Conservation (phyloP, 2,113 vertebrate genomes). For the Chionomys nivalis region DNA sequence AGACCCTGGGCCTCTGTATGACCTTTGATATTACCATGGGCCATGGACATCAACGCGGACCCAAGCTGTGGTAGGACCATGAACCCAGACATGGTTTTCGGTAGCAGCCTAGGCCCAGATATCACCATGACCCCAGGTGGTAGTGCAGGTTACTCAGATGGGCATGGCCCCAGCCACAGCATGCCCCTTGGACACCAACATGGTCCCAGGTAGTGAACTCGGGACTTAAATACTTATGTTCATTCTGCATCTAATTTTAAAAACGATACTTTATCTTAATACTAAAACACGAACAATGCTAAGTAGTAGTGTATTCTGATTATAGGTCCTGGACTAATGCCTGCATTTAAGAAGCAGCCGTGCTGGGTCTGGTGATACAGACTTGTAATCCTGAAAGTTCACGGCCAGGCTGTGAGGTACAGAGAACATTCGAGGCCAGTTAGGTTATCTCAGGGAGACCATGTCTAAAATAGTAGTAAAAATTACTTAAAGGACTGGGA, state of each 20-base stretch:
- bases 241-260: conserved; percentile 77
- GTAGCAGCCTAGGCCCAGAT: too few relatives aligned
- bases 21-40: too few relatives aligned
- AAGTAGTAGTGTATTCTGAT: conserved; percentile 74
- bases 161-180: too few relatives aligned
- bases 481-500: neutral
- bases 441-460: neutral
- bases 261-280: conserved; percentile 78
- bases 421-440: neutral
- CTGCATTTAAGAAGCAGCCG: conserved; percentile 75
- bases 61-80: too few relatives aligned
- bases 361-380: neutral
- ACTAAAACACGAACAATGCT: conserved; percentile 75
- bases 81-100: too few relatives aligned
- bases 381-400: neutral
- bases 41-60: too few relatives aligned
- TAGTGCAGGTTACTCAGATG: too few relatives aligned
- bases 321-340: conserved; percentile 83
- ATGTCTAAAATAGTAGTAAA: neutral
- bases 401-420: neutral
- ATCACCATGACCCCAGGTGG: too few relatives aligned
- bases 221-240: conserved; percentile 79
- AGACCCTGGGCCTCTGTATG: too few relatives aligned
- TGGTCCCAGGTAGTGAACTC: neutral
- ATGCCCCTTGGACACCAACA: neutral